Evolutionary conservation across 2,888 invertebrate genomes (phyloP), one percentile per base, ranked within the genome.

Genomic region (Xanthia icteritia): DNA sequence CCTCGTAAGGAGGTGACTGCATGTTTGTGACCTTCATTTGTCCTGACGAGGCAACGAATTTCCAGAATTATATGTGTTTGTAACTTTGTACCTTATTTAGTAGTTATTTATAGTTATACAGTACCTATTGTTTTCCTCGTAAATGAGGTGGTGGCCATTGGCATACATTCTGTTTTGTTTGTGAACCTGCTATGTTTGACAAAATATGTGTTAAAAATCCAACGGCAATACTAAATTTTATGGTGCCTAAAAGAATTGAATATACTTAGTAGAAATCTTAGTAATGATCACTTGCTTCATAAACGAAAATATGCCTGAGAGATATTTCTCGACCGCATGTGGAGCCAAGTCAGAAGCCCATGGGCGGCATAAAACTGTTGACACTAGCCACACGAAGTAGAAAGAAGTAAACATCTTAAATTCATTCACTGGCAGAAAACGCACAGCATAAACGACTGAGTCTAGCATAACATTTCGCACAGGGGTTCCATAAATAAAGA

Each of bases 31-130:
- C 66, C 67, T 78, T 75, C 15, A 39, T 31, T 39, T 61, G 64
- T 54, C 64, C 70, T 63, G 63, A 45, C 15, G 9, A 80, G 54
- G 42, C 20, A 39, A 39, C 15, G 36, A 36, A 58, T 82, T 83
- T 48, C 15, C 15, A 83, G 79, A 71, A 79, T 64, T 2, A 36
- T 45, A 48, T 42, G 6, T 15, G 20, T 48, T 65, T 36, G 23
- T 31, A 42, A 39, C 45, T 56, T 56, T 39, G 36, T 73, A 36
- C n/a, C 42, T 36, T 72, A 11, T 45, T 36, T 9, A 5, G 31
- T 61, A 45, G n/a, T 31, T 75, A 63, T 45, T 27, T 42, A 31
- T 48, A 72, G 11, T 13, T 27, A 31, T 27, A 42, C 9, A 4
- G 13, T 36, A 58, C n/a, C 6, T 27, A 39, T 48, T 15, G 27